phyloP scores from a whole-genome alignment of 2,113 vertebrate species.

The Tursiops truncatus region DNA sequence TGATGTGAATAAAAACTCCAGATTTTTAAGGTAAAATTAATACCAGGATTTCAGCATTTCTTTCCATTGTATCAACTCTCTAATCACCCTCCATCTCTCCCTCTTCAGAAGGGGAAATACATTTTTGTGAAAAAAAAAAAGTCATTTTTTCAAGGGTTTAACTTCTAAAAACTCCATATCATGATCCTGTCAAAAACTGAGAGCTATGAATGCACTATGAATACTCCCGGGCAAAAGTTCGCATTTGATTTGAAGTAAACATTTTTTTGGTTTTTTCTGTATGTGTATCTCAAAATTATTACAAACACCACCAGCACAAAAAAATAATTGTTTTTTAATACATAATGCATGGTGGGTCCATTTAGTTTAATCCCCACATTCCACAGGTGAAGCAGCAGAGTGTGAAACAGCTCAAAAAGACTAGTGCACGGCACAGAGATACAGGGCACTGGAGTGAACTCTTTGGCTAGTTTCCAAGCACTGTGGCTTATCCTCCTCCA shows the following conservation, averaged over 20 bases:
- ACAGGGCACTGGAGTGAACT: no score
- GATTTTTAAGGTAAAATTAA: constrained; percentile 54
- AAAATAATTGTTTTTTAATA: not conserved
- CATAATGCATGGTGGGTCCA: not conserved
- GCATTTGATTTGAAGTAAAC: not conserved
- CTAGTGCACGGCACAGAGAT: not conserved
- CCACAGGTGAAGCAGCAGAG: not conserved
- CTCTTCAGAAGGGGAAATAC: constrained; percentile 23
- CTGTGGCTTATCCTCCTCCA: not conserved
- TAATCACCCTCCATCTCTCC: constrained; percentile 12
- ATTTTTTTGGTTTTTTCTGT: not conserved
- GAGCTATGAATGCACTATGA: constrained; percentile 52
- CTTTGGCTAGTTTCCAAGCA: not conserved
- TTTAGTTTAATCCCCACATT: not conserved
- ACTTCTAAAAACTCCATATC: constrained; percentile 61
- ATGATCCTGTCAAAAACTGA: constrained; percentile 67
- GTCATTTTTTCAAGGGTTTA: constrained; percentile 36
- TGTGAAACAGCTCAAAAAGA: not conserved
- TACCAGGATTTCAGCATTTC: constrained; percentile 34
- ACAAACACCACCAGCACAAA: not conserved
- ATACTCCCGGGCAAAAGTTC: not conserved
- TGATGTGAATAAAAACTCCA: constrained; percentile 76
- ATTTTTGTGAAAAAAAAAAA: not conserved
- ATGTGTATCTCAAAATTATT: not conserved
- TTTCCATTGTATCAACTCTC: constrained; percentile 51